Percentiles rank a stretch among this genome's conserved stretches.
These are phyloP conservation scores for Setophaga kirtlandii DNA, from an alignment of 2,113 vertebrate genomes.

Conservation along the genomic window DNA sequence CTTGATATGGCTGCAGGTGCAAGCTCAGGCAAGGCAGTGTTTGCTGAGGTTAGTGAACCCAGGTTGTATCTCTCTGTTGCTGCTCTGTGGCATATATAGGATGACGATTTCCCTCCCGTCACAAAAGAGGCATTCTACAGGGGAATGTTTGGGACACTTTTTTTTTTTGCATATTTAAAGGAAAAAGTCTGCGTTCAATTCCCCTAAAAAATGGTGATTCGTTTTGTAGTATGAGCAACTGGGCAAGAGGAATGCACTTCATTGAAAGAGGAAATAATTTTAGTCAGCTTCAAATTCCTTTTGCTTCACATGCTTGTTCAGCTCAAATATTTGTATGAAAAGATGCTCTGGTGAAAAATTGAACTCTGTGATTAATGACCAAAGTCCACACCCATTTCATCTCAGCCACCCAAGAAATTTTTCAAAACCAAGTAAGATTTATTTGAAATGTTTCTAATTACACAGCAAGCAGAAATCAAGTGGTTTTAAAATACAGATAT, in stretches of 20 bases:
- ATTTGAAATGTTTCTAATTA: background rate
- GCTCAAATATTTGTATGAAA: slow-evolving; percentile 5
- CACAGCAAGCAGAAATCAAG: background rate
- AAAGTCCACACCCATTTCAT: background rate
- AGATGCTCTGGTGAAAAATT: slow-evolving; percentile 29
- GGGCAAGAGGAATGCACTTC: background rate
- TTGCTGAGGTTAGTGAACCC: background rate
- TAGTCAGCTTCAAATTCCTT: background rate
- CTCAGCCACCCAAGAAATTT: background rate
- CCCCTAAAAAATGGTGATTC: background rate
- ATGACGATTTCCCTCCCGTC: background rate
- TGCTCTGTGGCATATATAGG: background rate
- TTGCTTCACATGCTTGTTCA: slow-evolving; percentile 13
- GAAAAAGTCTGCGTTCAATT: background rate
- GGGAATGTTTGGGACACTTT: background rate
- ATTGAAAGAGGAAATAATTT: slow-evolving; percentile 17
- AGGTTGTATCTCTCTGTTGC: background rate
- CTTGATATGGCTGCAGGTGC: background rate
- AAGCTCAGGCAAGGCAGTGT: background rate
- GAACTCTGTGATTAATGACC: background rate
- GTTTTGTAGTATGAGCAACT: background rate
- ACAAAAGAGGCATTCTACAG: background rate
- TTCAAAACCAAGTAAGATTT: background rate
- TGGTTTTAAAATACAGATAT: background rate
- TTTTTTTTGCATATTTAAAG: background rate